Evolutionary conservation across 2,888 invertebrate species (phyloP).

Genomic region (Scaptomyza reducta): DNA sequence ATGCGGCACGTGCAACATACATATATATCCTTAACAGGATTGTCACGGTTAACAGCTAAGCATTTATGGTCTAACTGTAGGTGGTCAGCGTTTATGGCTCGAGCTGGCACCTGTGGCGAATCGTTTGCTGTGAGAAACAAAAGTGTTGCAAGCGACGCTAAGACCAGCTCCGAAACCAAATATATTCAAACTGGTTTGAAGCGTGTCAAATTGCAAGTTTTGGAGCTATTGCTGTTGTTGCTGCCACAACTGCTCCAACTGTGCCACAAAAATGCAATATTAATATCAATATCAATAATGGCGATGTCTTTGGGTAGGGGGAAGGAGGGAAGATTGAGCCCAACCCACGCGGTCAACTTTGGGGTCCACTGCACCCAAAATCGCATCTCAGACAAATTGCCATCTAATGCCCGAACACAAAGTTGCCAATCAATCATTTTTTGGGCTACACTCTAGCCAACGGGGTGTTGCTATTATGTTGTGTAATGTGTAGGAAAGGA

Average conservation of each 20-base stretch:
- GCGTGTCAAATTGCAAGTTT: constrained; percentile 64
- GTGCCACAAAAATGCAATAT: constrained; percentile 48
- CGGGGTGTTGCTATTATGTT: neutral
- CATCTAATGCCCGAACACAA: constrained; percentile 29
- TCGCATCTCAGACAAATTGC: constrained; percentile 60
- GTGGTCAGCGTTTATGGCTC: constrained; percentile 6
- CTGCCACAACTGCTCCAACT: constrained; percentile 25
- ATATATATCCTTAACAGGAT: constrained; percentile 28
- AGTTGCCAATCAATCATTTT: constrained; percentile 66
- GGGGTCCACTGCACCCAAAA: constrained; percentile 60
- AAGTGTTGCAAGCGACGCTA: constrained; percentile 69
- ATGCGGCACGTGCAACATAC: constrained; percentile 42
- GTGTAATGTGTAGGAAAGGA: neutral
- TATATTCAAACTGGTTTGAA: constrained; percentile 61
- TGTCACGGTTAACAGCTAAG: constrained; percentile 4
- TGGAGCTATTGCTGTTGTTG: constrained; percentile 35
- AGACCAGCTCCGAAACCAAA: constrained; percentile 12
- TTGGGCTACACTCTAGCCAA: neutral
- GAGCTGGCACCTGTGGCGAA: constrained; percentile 57
- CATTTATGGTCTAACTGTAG: constrained; percentile 9
- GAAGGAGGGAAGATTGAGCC: neutral
- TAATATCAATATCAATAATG: constrained; percentile 57
- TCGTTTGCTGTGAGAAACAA: constrained; percentile 40
- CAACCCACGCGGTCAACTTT: constrained; percentile 37
- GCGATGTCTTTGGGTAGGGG: neutral